phyloP scores from a whole-genome alignment of 2,888 invertebrate genomes.

The Stegophylla sp. region DNA sequence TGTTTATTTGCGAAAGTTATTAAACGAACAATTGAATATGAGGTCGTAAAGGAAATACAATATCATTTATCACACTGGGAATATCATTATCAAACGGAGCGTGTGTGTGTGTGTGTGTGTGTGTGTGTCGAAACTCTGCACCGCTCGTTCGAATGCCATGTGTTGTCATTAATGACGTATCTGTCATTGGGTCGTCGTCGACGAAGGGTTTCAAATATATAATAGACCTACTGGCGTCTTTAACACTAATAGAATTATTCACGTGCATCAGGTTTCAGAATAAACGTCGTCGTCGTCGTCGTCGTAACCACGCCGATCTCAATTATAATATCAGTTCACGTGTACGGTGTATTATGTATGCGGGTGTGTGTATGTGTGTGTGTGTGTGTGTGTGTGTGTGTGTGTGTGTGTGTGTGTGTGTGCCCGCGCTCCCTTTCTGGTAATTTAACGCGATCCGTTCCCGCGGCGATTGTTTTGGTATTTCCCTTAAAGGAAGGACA shows the following conservation, averaged over 20 bases:
- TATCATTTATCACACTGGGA: slow-evolving; percentile 3
- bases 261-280: background rate
- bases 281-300: background rate
- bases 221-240: background rate
- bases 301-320: background rate
- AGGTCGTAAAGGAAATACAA: background rate
- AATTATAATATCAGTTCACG: too few species aligned
- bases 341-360: too few species aligned
- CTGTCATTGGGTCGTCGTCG: background rate
- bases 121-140: background rate
- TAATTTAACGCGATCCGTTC: too few species aligned
- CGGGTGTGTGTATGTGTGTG: too few species aligned
- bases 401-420: too few species aligned
- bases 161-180: slow-evolving; percentile 9
- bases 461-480: too few species aligned
- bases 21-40: slow-evolving; percentile 8
- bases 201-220: slow-evolving; percentile 2
- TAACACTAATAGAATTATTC: slow-evolving; percentile 15
- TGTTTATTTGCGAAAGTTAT: background rate
- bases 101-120: too few species aligned
- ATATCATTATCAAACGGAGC: background rate
- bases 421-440: too few species aligned
- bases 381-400: too few species aligned
- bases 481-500: too few species aligned
- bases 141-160: background rate